Evolutionary conservation across 2,888 invertebrate species (phyloP).

Genomic region (Netelia virgata): DNA sequence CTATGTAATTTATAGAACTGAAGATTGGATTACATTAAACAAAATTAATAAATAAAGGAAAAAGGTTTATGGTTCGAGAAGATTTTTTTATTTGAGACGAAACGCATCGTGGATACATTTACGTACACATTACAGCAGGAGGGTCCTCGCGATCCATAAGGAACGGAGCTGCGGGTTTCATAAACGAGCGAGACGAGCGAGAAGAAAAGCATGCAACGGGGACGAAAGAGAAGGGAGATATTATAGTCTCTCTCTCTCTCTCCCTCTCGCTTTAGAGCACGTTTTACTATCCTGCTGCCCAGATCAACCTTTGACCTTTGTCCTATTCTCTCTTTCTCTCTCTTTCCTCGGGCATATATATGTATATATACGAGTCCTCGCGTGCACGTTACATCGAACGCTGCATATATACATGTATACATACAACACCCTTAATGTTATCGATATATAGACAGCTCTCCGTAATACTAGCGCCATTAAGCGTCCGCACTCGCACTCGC

Average conservation of each 20-base stretch:
- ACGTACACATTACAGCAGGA: not conserved
- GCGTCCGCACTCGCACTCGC: conserved; percentile 4
- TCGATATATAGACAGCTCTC: not conserved
- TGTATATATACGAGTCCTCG: conserved; percentile 21
- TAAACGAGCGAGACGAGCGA: conserved; percentile 21
- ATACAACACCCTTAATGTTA: not conserved
- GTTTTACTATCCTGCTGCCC: conserved; percentile 23
- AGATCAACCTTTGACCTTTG: conserved; percentile 59
- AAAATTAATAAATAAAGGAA: too few relatives aligned
- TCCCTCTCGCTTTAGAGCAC: conserved; percentile 3
- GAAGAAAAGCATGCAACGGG: conserved; percentile 29
- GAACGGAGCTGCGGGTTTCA: conserved; percentile 21
- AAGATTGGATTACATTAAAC: not conserved
- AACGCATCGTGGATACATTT: not conserved
- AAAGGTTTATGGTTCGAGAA: not conserved
- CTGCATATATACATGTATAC: not conserved
- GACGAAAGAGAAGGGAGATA: conserved; percentile 2
- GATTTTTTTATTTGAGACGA: not conserved
- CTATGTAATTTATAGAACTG: not conserved
- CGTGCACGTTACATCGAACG: conserved; percentile 35
- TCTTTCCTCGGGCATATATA: not conserved
- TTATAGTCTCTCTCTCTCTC: conserved; percentile 10
- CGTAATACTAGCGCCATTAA: not conserved
- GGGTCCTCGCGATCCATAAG: conserved; percentile 36
- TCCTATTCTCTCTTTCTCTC: not conserved